Conservation (phyloP, 2,797 vertebrate genomes). For the Galagoides demidoff region DNA sequence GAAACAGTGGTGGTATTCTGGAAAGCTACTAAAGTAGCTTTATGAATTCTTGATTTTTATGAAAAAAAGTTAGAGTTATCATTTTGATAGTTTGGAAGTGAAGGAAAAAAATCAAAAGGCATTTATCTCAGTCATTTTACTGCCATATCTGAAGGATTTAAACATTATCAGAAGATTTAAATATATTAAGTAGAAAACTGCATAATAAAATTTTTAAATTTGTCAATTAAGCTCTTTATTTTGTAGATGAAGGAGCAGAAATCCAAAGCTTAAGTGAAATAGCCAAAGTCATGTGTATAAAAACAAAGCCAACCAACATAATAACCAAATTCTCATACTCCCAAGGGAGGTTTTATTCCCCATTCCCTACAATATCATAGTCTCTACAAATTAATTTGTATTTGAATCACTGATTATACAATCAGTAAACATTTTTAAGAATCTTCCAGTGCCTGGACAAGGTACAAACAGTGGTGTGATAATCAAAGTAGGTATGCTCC, state of each 20-base stretch:
- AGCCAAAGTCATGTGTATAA: background rate
- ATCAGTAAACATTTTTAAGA: background rate
- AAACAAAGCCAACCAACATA: background rate
- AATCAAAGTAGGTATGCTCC: background rate
- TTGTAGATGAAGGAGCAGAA: background rate
- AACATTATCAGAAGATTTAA: slow-evolving; percentile 6
- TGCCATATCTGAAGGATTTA: background rate
- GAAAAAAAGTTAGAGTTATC: background rate
- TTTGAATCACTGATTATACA: background rate
- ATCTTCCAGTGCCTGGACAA: no score
- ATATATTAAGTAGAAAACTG: background rate
- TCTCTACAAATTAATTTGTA: background rate
- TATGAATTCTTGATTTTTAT: background rate
- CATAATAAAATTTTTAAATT: background rate
- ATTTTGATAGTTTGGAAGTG: background rate
- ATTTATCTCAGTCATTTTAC: background rate
- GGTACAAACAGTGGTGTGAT: background rate
- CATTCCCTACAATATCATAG: background rate
- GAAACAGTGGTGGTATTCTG: background rate
- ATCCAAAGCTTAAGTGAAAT: background rate
- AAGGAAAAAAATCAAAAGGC: background rate
- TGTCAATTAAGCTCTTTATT: background rate
- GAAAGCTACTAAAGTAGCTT: background rate
- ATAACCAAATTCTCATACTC: background rate
- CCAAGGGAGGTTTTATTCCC: background rate